Conservation (phyloP, 2,113 vertebrate genomes). For the Meleagris gallopavo region DNA sequence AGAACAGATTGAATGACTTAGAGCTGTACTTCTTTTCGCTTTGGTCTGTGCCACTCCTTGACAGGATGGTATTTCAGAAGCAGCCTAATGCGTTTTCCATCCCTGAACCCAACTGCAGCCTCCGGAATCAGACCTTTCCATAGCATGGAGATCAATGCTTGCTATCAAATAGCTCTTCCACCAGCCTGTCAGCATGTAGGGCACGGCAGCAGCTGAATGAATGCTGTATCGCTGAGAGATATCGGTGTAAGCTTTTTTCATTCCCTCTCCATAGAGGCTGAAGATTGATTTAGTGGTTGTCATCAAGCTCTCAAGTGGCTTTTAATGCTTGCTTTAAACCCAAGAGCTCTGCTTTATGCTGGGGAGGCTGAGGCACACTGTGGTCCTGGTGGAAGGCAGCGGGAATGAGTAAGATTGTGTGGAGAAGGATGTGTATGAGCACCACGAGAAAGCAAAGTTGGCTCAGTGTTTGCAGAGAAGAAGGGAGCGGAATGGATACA, state of each 20-base stretch:
- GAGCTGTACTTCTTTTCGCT: neutral
- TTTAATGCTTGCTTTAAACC: neutral
- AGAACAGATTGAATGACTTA: neutral
- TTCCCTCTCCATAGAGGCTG: neutral
- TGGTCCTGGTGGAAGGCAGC: conserved; percentile 16
- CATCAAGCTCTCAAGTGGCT: conserved; percentile 33
- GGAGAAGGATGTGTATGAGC: neutral
- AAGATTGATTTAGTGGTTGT: conserved; percentile 11
- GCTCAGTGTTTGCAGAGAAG: conserved; percentile 21
- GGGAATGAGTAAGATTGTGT: neutral
- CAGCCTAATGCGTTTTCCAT: neutral
- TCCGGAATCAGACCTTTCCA: conserved; percentile 37
- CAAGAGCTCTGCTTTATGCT: neutral
- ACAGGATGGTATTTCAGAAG: neutral
- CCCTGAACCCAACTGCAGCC: neutral
- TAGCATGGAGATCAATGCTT: conserved; percentile 7
- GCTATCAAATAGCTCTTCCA: conserved; percentile 9
- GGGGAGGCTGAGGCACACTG: neutral
- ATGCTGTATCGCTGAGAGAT: neutral
- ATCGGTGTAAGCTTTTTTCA: neutral
- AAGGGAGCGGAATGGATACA: neutral
- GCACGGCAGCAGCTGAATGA: neutral
- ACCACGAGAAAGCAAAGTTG: conserved; percentile 1
- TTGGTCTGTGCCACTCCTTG: neutral
- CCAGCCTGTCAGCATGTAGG: conserved; percentile 29